Percentiles rank a stretch among this genome's conserved stretches.
Conservation (phyloP, 2,113 vertebrate genomes). For the pig (Sus scrofa) region T2T-Sscrofa CM000821.6:11792001-11792500, state of each 20-base stretch:
- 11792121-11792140: neutral
- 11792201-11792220: constrained; percentile 25
- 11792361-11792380: constrained; percentile 49
- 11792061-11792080: neutral
- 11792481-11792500: neutral
- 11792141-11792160: neutral
- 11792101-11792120: neutral
- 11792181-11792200: neutral
- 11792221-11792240: constrained; percentile 32
- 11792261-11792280: constrained; percentile 28
- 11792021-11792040: neutral
- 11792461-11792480: neutral
- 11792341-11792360: constrained; percentile 42
- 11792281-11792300: constrained; percentile 51
- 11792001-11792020: neutral
- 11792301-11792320: constrained; percentile 54
- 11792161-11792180: neutral
- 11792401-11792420: constrained; percentile 17
- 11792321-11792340: constrained; percentile 48
- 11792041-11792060: neutral
- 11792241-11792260: constrained; percentile 14
- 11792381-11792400: constrained; percentile 3
- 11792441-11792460: neutral
- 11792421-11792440: neutral
- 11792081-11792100: neutral